Evolutionary conservation across 2,888 invertebrate species (phyloP), one percentile per base, ranked within the genome.

Genomic region (Boloria selene): DNA sequence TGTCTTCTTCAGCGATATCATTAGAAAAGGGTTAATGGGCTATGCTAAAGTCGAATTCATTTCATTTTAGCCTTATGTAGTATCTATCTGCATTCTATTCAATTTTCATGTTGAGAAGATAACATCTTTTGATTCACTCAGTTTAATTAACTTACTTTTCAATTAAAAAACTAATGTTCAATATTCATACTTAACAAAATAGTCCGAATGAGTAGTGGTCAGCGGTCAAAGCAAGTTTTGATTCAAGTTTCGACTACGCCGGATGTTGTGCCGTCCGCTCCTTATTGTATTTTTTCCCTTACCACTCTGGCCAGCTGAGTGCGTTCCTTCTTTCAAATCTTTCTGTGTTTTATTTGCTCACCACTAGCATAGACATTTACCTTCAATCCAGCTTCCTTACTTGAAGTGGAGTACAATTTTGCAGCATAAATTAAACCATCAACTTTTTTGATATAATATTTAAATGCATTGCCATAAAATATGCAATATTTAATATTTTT

Each of bases 251-350:
- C 78, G 79, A 83, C 82, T 81, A 80, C 75, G 75, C 81, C 84
- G 83, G 84, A 83, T 83, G 85, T 80, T 76, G 74, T 74, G 71
- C 77, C 75, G 74, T 72, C 77, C 77, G 79, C 81, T 86, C 80
- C 81, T 83, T 82, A 86, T 88, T 87, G 85, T 86, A 77, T 81
- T 83, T 79, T 84, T 82, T 76, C 82, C 74, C 82, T 82, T 86
- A 85, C 80, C 74, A 78, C 83, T 83, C 75, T 81, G 79, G 76
- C 71, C 78, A 82, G 79, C 81, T 81, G 85, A 88, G 86, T 83
- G 84, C 81, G 79, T 82, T 84, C 81, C 85, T 85, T 79, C 79
- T 81, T 80, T 81, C 75, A 75, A 78, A 76, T 74, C 73, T 74
- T 77, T 76, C 77, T 77, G 77, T 76, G 85, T 86, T 86, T 86